phyloP scores from a whole-genome alignment of 2,888 invertebrate species.

The Prosapia bicincta region DNA sequence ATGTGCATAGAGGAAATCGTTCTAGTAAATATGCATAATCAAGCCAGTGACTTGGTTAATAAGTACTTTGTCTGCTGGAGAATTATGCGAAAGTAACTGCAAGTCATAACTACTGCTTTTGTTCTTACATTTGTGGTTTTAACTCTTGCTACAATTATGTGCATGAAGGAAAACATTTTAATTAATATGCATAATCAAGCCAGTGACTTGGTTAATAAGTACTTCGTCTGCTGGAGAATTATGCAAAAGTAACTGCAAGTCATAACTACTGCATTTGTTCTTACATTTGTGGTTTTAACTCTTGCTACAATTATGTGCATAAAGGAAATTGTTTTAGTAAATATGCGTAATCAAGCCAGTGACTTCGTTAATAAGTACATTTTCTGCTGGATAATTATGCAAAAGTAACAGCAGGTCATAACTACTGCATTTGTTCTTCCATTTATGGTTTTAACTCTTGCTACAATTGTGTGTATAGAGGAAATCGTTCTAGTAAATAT shows the following conservation, averaged over 20 bases:
- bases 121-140: conserved; percentile 11
- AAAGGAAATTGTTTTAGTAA: too few species aligned
- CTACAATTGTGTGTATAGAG: neutral
- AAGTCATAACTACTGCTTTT: conserved; percentile 15
- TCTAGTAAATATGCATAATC: too few species aligned
- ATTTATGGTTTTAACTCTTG: conserved; percentile 18
- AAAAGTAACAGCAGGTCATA: neutral
- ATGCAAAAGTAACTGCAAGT: neutral
- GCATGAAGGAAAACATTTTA: too few species aligned
- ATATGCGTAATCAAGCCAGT: too few species aligned
- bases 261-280: conserved; percentile 11
- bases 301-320: too few species aligned
- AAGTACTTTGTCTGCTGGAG: neutral
- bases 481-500: too few species aligned
- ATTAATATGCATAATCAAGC: neutral
- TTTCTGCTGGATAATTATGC: neutral
- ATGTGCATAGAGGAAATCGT: too few species aligned
- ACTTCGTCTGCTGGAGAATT: neutral
- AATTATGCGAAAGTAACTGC: conserved; percentile 9
- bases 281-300: neutral
- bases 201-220: neutral
- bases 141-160: too few species aligned
- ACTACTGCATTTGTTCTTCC: conserved; percentile 7
- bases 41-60: too few species aligned
- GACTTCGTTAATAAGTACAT: neutral